Base-by-base conservation (phyloP, 30 jellyfish, hydroid and myxozoan genomes). In the Cassiopea andromeda region DNA sequence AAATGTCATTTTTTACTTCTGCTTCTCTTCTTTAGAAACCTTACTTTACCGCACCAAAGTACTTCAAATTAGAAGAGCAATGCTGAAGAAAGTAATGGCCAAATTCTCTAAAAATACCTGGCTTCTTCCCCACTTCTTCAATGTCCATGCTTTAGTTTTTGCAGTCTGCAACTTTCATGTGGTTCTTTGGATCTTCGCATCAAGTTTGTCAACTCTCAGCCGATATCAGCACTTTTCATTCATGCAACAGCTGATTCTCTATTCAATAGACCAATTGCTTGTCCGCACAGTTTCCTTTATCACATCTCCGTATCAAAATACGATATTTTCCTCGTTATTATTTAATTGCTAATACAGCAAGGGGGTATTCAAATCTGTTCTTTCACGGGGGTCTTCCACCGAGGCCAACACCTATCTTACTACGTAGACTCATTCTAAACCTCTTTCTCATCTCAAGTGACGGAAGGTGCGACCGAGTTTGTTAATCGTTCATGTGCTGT, bases 181-280 rank as follows among this genome's bases (percentile, higher is more conserved):
- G 76, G 16, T 73, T 14, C 78, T 44, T 83, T 58, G 84, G 91
- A 47, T 68, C 50, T 44, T 67, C 73, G 84, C 58, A 48, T 83
- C 75, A 69, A 83, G 83, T 83, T 64, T 83, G 91, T 69, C 84
- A 70, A 83, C 84, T 83, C 75, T 69, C 84, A 46, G 69, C 75
- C 48, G 91, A 83, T 83, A 66, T 44, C 85, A 64, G 57, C 90
- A 45, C 82, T 54, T 48, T 64, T 84, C 92, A 73, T 73, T 48
- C 92, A 60, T 48, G 88, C 77, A 86, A 75, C 93, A 86, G 93
- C 93, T 86, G 93, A 86, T 46, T 14, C n/a, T 69, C 88, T 76
- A 0, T 64, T 18, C 58, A 59, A 48, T 64, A 75, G 48, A 59
- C 59, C 93, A 14, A 75, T 86, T 86, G 93, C 76, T 78, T 75